Conservation (phyloP, 30 jellyfish, hydroid and myxozoan genomes). For the Hydra vulgaris region DNA sequence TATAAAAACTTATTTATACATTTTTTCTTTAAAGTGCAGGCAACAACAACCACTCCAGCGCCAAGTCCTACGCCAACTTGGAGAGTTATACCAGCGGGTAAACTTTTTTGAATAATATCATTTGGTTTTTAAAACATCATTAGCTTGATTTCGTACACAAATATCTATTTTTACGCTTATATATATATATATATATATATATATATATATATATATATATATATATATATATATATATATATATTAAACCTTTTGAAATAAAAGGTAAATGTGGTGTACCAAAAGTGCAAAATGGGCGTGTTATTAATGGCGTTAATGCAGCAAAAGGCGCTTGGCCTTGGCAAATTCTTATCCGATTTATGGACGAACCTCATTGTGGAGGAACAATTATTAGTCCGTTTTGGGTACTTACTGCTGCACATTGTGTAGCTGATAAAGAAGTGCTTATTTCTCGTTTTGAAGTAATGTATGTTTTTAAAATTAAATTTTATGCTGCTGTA, state of each 20-base stretch:
- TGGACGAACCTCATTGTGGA: constrained; percentile 69
- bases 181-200: neutral
- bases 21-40: neutral
- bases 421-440: constrained; percentile 52
- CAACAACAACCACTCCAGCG: constrained; percentile 31
- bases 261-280: constrained; percentile 70
- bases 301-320: constrained; percentile 69
- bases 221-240: neutral
- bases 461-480: constrained; percentile 17
- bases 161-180: neutral
- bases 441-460: constrained; percentile 20
- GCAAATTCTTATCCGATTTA: constrained; percentile 64
- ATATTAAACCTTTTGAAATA: neutral
- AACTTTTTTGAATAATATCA: neutral
- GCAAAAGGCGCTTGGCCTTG: constrained; percentile 88
- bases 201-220: neutral
- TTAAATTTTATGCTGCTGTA: no score
- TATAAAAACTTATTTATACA: neutral
- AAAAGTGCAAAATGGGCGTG: constrained; percentile 42
- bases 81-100: constrained; percentile 42
- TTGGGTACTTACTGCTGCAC: constrained; percentile 91
- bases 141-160: no score
- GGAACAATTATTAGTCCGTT: constrained; percentile 60
- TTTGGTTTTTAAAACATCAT: neutral
- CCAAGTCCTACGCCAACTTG: constrained; percentile 43